Conservation (phyloP, 2,888 invertebrate genomes). For the Caenorhabditis sp. region DNA sequence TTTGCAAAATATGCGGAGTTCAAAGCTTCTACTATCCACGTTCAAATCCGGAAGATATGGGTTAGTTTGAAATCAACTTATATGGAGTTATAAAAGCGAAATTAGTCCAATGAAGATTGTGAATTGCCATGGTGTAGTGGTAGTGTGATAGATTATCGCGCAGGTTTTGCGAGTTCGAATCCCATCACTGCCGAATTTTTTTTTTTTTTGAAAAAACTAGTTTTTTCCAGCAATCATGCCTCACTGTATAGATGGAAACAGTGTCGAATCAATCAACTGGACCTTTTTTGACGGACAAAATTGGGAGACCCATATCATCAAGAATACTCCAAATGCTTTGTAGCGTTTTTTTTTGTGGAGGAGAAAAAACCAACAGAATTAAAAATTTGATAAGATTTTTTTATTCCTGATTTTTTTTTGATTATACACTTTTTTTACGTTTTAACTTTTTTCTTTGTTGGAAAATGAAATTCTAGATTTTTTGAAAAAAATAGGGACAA, state of each 20-base stretch:
- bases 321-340: slow-evolving; percentile 45
- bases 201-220: neutral
- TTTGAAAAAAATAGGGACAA: no score
- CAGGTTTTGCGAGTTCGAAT: no score
- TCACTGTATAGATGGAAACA: slow-evolving; percentile 57
- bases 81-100: neutral
- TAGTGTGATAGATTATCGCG: neutral
- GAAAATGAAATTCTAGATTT: no score
- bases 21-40: slow-evolving; percentile 75
- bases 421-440: neutral
- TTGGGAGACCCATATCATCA: slow-evolving; percentile 50
- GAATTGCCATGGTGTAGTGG: neutral
- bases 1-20: slow-evolving; percentile 73
- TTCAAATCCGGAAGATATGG: slow-evolving; percentile 74
- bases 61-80: slow-evolving; percentile 62
- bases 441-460: no score
- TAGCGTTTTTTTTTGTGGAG: slow-evolving; percentile 7
- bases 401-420: neutral
- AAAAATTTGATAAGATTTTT: neutral
- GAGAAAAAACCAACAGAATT: neutral
- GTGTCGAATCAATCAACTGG: slow-evolving; percentile 46
- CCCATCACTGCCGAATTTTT: neutral
- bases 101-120: neutral
- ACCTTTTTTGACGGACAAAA: slow-evolving; percentile 49
- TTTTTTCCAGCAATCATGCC: slow-evolving; percentile 55